Evolutionary conservation across 2,797 vertebrate genomes (phyloP).

Genomic region (Microctenopoma steveboyesi): DNA sequence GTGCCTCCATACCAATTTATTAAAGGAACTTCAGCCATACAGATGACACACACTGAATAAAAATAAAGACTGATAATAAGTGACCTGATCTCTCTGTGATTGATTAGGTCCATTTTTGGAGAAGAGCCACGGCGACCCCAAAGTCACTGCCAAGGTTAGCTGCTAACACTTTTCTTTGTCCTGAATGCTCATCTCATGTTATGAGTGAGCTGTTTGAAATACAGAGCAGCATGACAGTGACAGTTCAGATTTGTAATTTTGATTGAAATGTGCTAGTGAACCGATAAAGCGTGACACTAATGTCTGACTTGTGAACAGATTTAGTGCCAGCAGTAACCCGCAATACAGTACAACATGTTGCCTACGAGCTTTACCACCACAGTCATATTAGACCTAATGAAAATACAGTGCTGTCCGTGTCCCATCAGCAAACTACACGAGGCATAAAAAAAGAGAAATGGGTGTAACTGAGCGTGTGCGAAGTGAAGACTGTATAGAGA

Average conservation of each 20-base stretch:
- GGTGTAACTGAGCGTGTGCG: conserved; percentile 29
- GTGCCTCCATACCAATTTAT: too few species aligned
- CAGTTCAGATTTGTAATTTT: conserved; percentile 1
- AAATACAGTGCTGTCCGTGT: conserved; percentile 32
- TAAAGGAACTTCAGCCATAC: background rate
- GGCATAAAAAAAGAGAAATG: conserved; percentile 18
- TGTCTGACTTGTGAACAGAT: conserved; percentile 28
- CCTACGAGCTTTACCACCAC: background rate
- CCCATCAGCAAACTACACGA: conserved; percentile 10
- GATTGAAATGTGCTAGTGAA: conserved; percentile 30
- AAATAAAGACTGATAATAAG: background rate
- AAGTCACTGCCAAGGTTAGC: conserved; percentile 26
- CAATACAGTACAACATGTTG: conserved; percentile 21
- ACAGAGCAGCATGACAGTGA: conserved; percentile 3
- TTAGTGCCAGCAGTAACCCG: background rate
- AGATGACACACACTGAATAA: background rate
- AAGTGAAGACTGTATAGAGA: conserved; percentile 18
- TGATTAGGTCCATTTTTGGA: conserved; percentile 21
- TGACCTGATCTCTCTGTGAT: conserved; percentile 11
- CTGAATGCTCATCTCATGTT: conserved; percentile 19
- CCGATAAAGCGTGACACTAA: conserved; percentile 17
- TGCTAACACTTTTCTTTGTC: background rate
- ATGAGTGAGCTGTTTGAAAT: conserved; percentile 10
- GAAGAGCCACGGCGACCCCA: background rate
- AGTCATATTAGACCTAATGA: conserved; percentile 18